Conservation (phyloP, 2,888 invertebrate genomes). For the Trachelus troglodyta region DNA sequence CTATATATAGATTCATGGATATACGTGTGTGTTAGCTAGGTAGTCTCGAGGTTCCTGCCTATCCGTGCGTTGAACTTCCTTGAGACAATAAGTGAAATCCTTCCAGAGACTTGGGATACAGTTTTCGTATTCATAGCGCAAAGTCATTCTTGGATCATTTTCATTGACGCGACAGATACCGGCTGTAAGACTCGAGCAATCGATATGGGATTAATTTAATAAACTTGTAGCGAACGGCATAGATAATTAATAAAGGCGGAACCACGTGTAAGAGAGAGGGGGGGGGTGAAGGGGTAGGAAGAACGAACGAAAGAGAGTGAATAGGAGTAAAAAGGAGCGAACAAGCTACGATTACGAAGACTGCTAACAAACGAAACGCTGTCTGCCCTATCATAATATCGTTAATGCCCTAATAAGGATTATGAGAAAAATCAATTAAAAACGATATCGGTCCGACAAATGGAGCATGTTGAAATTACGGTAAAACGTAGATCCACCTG, state of each 20-base stretch:
- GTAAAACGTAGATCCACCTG: neutral
- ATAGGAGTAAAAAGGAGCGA: neutral
- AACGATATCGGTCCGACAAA: neutral
- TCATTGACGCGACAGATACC: neutral
- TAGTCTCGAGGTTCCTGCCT: constrained; percentile 43
- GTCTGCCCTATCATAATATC: constrained; percentile 9
- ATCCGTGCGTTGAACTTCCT: constrained; percentile 62
- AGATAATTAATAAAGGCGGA: neutral
- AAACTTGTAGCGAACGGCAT: constrained; percentile 18
- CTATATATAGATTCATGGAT: neutral
- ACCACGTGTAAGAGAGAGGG: neutral
- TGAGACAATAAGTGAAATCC: constrained; percentile 53
- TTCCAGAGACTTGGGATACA: constrained; percentile 23
- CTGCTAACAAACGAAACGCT: neutral
- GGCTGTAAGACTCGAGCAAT: neutral
- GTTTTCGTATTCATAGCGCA: constrained; percentile 2
- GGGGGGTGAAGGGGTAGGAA: neutral
- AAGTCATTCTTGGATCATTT: neutral
- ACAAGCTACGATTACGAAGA: neutral
- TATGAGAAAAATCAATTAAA: constrained; percentile 44
- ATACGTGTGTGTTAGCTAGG: neutral
- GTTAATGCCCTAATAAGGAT: constrained; percentile 32
- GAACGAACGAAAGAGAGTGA: neutral
- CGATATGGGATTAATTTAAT: constrained; percentile 29
- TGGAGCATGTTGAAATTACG: neutral